Evolutionary conservation across 2,797 vertebrate species (phyloP).

Genomic region (Scarus forsteni): DNA sequence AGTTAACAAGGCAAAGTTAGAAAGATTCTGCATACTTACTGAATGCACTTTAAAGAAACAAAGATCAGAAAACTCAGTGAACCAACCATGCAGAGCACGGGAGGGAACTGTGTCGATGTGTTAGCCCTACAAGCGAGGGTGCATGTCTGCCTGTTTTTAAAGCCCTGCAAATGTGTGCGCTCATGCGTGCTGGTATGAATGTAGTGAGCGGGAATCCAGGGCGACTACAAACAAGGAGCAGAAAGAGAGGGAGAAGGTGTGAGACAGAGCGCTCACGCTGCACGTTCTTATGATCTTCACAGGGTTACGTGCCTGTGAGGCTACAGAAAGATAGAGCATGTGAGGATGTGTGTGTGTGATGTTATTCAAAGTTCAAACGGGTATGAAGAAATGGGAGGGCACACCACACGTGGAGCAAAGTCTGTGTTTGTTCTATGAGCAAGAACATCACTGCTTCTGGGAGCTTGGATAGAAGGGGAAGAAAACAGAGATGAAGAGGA

Average conservation of each 20-base stretch:
- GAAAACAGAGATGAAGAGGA: conserved; percentile 24
- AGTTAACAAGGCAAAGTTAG: conserved; percentile 20
- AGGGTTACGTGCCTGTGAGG: conserved; percentile 22
- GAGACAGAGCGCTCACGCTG: conserved; percentile 5
- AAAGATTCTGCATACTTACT: conserved; percentile 16
- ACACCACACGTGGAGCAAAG: background rate
- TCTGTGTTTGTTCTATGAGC: conserved; percentile 36
- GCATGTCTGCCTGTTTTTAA: conserved; percentile 32
- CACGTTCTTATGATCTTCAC: conserved; percentile 31
- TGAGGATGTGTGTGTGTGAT: conserved; percentile 28
- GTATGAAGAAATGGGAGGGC: conserved; percentile 30
- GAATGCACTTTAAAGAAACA: conserved; percentile 17
- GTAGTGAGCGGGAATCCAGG: conserved; percentile 13
- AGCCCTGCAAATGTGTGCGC: conserved; percentile 16
- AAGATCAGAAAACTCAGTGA: conserved; percentile 16
- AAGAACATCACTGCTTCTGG: conserved; percentile 27
- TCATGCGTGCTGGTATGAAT: conserved; percentile 29
- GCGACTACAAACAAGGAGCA: conserved; percentile 5
- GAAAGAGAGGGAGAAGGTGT: conserved; percentile 19
- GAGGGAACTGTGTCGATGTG: conserved; percentile 18
- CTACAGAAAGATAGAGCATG: conserved; percentile 4
- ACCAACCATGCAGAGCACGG: background rate
- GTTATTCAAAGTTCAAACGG: conserved; percentile 44
- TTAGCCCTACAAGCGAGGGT: conserved; percentile 15
- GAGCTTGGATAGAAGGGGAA: conserved; percentile 20